Base-by-base conservation (phyloP, 2,888 invertebrate species). In the Pollenia amentaria region DNA sequence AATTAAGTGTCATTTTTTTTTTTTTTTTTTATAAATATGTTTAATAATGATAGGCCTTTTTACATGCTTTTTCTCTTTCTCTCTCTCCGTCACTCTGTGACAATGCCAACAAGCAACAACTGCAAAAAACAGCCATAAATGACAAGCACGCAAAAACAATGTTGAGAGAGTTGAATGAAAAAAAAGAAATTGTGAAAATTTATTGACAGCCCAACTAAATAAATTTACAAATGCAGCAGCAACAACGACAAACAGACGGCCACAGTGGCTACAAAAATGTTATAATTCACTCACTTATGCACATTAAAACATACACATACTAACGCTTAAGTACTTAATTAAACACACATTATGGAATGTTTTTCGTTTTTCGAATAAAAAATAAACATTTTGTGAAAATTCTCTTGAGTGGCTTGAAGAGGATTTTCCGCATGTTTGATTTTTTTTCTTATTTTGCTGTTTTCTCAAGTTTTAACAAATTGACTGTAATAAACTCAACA, bases 1-100 rank as follows among this genome's bases (percentile, higher is more conserved):
- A 91, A 90, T 91, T 91, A 90, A 91, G 90, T 90, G 91, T 89
- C 91, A 90, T 91, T 91, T 90, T 57, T 53, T 78, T 90, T 91
- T 90, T 73, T 51, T 60, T 90, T 91, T 90, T 73, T 42, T 60
- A 72, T 48, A 72, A 67, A 67, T 12, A 53, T 46, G 29, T 29
- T 29, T 6, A 16, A 65, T 65, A 79, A 60, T 69, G 60, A 79
- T 60, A 16, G 78, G 21, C 78, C 78, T 67, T 53, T 57, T 38
- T 53, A 57, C 40, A 60, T n/a, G 14, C 38, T 14, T 12, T 3
- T 6, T 6, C 29, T 29, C 4, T 16, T 6, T 16, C 42, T 42
- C 44, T 53, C 51, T 62, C 62, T n/a, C 18, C 6, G 10, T 53
- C 70, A 53, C 12, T 64, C 3, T 42, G 29, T 42, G 29, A 21